Evolutionary conservation across 1,140 invertebrate genomes (phyloP).

Genomic region (Whitmania pigra): DNA sequence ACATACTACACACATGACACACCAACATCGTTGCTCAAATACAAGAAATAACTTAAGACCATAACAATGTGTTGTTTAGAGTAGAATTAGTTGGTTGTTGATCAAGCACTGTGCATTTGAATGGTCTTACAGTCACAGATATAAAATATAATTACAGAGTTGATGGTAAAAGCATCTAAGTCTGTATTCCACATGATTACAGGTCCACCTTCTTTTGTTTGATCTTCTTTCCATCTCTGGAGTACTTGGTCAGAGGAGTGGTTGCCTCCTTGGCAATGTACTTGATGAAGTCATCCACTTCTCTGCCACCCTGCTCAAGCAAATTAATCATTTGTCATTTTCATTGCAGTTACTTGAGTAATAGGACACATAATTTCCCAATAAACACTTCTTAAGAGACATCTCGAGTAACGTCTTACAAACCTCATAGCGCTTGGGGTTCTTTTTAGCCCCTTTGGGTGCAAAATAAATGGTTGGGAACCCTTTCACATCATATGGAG

Average conservation of each 20-base stretch:
- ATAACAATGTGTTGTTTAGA: too few relatives aligned
- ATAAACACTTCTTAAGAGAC: neutral
- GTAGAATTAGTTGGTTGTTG: too few relatives aligned
- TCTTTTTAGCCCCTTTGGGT: conserved; percentile 65
- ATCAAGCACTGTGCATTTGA: too few relatives aligned
- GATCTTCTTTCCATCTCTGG: conserved; percentile 74
- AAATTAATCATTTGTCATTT: conserved; percentile 23
- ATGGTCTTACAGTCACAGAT: too few relatives aligned
- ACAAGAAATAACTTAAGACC: too few relatives aligned
- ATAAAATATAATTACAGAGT: too few relatives aligned
- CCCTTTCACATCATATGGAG: conserved; percentile 75
- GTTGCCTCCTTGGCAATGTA: conserved; percentile 87
- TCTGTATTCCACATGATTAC: conserved; percentile 1
- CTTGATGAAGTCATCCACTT: conserved; percentile 86
- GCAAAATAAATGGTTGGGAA: conserved; percentile 87
- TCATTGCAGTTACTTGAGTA: conserved; percentile 6
- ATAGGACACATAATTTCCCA: neutral
- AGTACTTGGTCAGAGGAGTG: conserved; percentile 71
- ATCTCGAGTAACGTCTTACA: conserved; percentile 23
- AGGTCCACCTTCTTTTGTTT: conserved; percentile 33
- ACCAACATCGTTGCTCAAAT: too few relatives aligned
- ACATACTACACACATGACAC: too few relatives aligned
- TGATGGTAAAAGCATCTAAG: too few relatives aligned
- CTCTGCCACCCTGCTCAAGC: conserved; percentile 68
- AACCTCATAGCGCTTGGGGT: conserved; percentile 78